Percentiles rank a stretch among this genome's conserved stretches.
phyloP scores from a whole-genome alignment of 2,888 invertebrate species.

The Tiliacea aurago region DNA sequence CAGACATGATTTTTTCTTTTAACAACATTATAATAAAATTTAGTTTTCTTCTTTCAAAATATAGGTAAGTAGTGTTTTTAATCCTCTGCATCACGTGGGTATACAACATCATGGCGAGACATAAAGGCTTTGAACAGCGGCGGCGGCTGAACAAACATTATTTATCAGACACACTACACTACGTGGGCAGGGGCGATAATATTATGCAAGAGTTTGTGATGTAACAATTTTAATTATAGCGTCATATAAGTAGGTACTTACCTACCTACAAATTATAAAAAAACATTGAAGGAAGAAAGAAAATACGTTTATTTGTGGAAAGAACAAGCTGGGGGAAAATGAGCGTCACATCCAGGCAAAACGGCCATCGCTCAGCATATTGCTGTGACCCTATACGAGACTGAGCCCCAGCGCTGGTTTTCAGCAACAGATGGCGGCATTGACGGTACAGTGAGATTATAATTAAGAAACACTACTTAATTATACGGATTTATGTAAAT shows the following conservation, averaged over 20 bases:
- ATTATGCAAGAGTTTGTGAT: background rate
- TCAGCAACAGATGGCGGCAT: no score
- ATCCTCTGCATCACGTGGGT: background rate
- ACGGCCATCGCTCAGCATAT: no score
- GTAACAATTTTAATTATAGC: background rate
- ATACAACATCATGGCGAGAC: background rate
- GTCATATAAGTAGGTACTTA: background rate
- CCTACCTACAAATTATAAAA: background rate
- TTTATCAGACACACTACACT: slow-evolving; percentile 16
- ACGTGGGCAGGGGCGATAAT: background rate
- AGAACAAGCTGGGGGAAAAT: no score
- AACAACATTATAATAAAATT: no score
- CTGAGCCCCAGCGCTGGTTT: no score
- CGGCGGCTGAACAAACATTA: slow-evolving; percentile 44
- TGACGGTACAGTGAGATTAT: no score
- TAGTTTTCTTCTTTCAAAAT: background rate
- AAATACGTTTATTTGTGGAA: no score
- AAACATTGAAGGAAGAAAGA: no score
- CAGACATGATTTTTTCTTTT: background rate
- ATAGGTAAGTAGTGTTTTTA: background rate
- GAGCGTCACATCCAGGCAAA: no score
- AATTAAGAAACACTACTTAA: no score
- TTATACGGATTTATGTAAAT: no score
- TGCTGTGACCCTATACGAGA: no score
- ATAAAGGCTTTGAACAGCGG: slow-evolving; percentile 16